Evolutionary conservation across 2,113 vertebrate genomes (phyloP).

Genomic region (Neomonachus schauinslandi): DNA sequence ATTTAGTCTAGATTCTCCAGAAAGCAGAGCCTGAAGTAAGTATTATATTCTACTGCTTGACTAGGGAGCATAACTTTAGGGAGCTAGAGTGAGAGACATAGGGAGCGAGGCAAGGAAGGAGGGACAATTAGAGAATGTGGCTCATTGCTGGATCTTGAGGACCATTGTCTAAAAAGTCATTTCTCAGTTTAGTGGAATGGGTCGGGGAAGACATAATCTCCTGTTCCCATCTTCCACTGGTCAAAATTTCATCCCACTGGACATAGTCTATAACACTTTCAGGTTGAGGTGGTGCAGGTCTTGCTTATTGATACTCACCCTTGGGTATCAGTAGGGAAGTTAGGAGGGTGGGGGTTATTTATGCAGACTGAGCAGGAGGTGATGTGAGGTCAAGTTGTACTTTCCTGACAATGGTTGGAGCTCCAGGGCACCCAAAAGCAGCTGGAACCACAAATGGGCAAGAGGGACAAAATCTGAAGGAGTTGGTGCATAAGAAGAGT

Average conservation of each 20-base stretch:
- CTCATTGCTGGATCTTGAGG: not conserved
- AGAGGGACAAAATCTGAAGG: not conserved
- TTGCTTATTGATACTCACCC: not conserved
- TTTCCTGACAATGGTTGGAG: not conserved
- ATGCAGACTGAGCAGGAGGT: not conserved
- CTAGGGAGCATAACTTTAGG: accelerated
- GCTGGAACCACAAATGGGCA: too few species aligned
- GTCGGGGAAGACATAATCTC: not conserved
- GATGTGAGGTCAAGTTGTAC: accelerated
- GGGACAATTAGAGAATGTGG: accelerated
- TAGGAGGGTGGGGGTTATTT: too few species aligned
- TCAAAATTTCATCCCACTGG: not conserved
- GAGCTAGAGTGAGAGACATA: not conserved
- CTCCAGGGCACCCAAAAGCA: not conserved
- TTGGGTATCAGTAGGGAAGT: not conserved
- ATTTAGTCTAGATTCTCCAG: not conserved
- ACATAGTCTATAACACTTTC: not conserved
- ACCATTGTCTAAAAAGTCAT: not conserved
- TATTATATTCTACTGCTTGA: not conserved
- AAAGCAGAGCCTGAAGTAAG: not conserved
- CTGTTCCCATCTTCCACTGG: not conserved
- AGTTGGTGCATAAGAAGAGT: accelerated
- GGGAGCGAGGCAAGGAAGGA: not conserved
- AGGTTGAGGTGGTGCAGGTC: not conserved
- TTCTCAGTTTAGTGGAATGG: not conserved